Percentiles rank a stretch among this genome's conserved stretches.
Conservation (phyloP, 2,797 vertebrate species). For the Intellagama lesueurii region DNA sequence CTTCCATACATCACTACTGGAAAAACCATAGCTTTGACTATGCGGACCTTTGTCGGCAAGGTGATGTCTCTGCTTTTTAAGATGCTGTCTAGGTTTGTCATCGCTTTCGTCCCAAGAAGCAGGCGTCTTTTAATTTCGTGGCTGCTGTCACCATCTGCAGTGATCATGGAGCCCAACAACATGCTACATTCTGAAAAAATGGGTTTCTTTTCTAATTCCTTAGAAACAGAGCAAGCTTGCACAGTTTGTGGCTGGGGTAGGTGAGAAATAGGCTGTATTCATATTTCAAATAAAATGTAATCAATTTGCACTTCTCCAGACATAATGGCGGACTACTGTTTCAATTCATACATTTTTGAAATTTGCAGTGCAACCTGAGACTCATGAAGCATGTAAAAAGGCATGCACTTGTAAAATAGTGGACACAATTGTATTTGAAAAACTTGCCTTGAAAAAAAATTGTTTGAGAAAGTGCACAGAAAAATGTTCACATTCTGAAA, state of each 20-base stretch:
- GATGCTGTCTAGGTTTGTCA: too few species aligned
- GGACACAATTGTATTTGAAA: neutral
- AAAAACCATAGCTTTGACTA: too few species aligned
- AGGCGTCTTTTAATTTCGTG: too few species aligned
- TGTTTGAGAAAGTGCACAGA: neutral
- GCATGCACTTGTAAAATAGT: neutral
- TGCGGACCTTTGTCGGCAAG: too few species aligned
- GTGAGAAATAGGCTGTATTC: neutral
- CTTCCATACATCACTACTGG: too few species aligned
- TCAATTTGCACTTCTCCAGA: neutral
- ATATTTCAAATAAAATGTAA: too few species aligned
- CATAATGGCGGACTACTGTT: neutral
- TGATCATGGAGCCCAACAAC: too few species aligned
- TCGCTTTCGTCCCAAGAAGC: too few species aligned
- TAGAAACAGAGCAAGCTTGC: neutral
- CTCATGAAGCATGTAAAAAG: neutral
- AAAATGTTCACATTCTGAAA: neutral
- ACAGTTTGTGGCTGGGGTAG: neutral
- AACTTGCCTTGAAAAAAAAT: neutral
- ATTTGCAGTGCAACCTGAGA: neutral
- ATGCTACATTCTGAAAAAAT: neutral
- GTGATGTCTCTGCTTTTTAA: too few species aligned
- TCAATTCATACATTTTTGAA: neutral
- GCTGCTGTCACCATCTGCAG: too few species aligned
- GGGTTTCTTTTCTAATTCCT: too few species aligned